A percentile compares a stretch with the other conserved stretches of the same genome.
Conservation (phyloP, 2,888 invertebrate species). For the Protophormia terraenovae region DNA sequence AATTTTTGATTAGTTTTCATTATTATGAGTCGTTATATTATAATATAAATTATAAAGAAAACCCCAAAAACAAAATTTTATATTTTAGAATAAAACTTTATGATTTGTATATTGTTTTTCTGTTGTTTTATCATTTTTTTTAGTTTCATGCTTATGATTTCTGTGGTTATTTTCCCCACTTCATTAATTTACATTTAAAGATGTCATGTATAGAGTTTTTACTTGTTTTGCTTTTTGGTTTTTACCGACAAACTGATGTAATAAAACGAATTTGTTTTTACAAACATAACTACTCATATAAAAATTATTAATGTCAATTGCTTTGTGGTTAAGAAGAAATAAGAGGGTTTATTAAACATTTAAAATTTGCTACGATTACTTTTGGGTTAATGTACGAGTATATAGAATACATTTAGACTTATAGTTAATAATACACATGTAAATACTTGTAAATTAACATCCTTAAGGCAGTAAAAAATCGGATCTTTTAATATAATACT, state of each 20-base stretch:
- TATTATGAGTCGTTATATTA: background rate
- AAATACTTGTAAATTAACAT: no score
- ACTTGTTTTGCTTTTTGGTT: background rate
- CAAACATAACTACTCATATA: no score
- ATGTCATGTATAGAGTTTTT: background rate
- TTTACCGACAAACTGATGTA: background rate
- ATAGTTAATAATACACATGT: no score
- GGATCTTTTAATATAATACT: no score
- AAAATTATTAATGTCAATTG: background rate
- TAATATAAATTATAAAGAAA: background rate
- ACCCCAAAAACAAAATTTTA: background rate
- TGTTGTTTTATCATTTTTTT: background rate
- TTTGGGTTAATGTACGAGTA: no score
- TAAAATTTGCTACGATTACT: background rate
- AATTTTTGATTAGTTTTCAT: conserved; percentile 13
- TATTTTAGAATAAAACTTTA: background rate
- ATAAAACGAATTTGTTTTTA: background rate
- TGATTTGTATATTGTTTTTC: background rate
- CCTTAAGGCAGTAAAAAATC: no score
- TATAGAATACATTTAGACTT: no score
- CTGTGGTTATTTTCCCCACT: background rate
- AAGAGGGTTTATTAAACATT: background rate
- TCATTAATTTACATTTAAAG: background rate
- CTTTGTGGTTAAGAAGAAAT: background rate
- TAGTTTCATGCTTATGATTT: background rate